phyloP scores from a whole-genome alignment of 2,888 invertebrate species.

The Stratiomys singularior region DNA sequence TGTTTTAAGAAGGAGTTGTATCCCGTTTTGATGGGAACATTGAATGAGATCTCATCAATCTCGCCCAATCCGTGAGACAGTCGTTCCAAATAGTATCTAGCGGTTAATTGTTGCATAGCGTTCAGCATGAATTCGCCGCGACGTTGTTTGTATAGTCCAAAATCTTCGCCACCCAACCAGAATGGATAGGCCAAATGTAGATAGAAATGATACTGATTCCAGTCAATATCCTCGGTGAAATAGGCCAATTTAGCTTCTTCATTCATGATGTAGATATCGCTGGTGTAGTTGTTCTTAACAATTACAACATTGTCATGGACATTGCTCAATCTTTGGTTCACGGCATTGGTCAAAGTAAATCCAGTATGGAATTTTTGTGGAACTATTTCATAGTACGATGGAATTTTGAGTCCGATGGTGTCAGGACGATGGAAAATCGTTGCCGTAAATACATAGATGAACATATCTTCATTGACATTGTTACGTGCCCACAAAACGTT shows the following conservation, averaged over 20 bases:
- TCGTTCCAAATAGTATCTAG: constrained; percentile 81
- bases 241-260: constrained; percentile 70
- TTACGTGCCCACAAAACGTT: constrained; percentile 72
- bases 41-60: constrained; percentile 70
- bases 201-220: constrained; percentile 72
- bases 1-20: constrained; percentile 73
- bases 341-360: constrained; percentile 61
- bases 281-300: constrained; percentile 67
- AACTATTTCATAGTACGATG: constrained; percentile 80
- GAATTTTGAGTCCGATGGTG: constrained; percentile 73
- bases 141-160: constrained; percentile 68
- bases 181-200: constrained; percentile 69
- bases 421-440: constrained; percentile 77
- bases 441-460: constrained; percentile 75
- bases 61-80: constrained; percentile 76
- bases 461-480: constrained; percentile 78
- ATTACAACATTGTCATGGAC: constrained; percentile 56
- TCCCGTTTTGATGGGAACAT: constrained; percentile 69
- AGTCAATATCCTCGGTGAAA: constrained; percentile 74
- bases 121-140: constrained; percentile 75
- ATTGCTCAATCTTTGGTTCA: constrained; percentile 59
- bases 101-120: constrained; percentile 74
- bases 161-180: constrained; percentile 71
- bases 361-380: constrained; percentile 74
- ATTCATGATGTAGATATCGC: constrained; percentile 64